These are phyloP conservation scores for Haemorhous mexicanus DNA, from an alignment of 2,113 vertebrate species.

Conservation along the genomic window DNA sequence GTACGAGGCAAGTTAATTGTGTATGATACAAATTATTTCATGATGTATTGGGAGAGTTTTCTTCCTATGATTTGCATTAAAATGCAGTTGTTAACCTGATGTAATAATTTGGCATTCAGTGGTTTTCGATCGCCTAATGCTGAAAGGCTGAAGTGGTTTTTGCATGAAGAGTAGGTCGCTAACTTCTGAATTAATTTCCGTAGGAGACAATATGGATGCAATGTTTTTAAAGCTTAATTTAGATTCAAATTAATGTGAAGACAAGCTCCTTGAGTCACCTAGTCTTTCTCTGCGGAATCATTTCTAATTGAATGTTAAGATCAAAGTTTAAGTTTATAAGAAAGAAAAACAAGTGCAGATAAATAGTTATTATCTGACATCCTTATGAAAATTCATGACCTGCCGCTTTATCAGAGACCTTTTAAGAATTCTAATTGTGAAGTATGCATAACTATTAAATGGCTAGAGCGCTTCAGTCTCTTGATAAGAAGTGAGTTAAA, in stretches of 20 bases:
- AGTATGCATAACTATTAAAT: constrained; percentile 77
- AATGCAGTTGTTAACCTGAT: constrained; percentile 2
- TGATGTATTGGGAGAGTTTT: background rate
- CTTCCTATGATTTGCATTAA: background rate
- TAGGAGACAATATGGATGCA: constrained; percentile 5
- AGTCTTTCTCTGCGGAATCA: constrained; percentile 68
- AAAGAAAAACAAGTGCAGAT: constrained; percentile 84
- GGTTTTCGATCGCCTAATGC: background rate
- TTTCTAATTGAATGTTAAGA: constrained; percentile 83
- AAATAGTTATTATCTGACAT: constrained; percentile 81
- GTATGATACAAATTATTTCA: background rate
- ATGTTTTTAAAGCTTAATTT: constrained; percentile 52
- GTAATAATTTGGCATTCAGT: constrained; percentile 11
- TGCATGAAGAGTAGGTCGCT: background rate
- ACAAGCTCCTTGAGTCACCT: constrained; percentile 63
- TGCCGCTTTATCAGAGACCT: constrained; percentile 72
- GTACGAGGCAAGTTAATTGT: background rate
- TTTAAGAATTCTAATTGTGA: constrained; percentile 81
- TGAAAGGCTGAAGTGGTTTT: constrained; percentile 3
- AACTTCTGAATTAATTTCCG: constrained; percentile 50
- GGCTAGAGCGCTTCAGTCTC: constrained; percentile 71
- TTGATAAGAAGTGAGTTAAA: constrained; percentile 86
- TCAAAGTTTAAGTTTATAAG: constrained; percentile 85
- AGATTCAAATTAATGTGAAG: constrained; percentile 57
- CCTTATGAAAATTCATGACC: constrained; percentile 84